These are phyloP conservation scores for Aspiorhynchus laticeps DNA, from an alignment of 2,113 vertebrate species.

Conservation along the genomic window DNA sequence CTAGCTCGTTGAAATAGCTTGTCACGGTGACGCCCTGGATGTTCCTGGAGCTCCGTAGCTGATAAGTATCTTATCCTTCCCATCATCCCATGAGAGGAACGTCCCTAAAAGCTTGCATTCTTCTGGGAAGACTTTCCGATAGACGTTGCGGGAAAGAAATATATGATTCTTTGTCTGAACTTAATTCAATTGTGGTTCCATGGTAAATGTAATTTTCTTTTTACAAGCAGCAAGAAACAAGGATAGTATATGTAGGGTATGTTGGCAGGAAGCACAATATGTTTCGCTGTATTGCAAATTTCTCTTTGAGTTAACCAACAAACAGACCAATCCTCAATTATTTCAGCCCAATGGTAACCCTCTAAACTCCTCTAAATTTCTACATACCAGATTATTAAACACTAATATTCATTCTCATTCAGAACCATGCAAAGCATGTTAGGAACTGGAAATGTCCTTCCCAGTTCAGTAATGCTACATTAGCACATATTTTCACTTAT, in stretches of 20 bases:
- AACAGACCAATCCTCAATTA: neutral
- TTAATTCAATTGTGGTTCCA: slow-evolving; percentile 21
- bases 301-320: slow-evolving; percentile 1
- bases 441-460: neutral
- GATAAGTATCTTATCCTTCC: slow-evolving; percentile 30
- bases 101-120: slow-evolving; percentile 1
- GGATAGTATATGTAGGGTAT: neutral
- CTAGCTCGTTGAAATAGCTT: neutral
- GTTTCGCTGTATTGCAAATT: neutral
- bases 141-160: neutral
- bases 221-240: slow-evolving; percentile 10
- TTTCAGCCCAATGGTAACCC: neutral
- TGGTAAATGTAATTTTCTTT: slow-evolving; percentile 18
- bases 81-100: slow-evolving; percentile 21
- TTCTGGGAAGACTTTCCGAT: slow-evolving; percentile 21
- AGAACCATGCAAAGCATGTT: neutral
- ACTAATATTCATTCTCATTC: neutral
- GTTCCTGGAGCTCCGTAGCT: slow-evolving; percentile 9
- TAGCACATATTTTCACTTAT: neutral
- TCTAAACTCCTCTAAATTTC: neutral
- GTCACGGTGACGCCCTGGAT: neutral
- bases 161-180: slow-evolving; percentile 11
- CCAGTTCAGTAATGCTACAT: neutral
- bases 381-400: neutral
- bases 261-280: neutral